Evolutionary conservation across 2,113 vertebrate species (phyloP).

Genomic region (Oreotrochilus melanogaster): DNA sequence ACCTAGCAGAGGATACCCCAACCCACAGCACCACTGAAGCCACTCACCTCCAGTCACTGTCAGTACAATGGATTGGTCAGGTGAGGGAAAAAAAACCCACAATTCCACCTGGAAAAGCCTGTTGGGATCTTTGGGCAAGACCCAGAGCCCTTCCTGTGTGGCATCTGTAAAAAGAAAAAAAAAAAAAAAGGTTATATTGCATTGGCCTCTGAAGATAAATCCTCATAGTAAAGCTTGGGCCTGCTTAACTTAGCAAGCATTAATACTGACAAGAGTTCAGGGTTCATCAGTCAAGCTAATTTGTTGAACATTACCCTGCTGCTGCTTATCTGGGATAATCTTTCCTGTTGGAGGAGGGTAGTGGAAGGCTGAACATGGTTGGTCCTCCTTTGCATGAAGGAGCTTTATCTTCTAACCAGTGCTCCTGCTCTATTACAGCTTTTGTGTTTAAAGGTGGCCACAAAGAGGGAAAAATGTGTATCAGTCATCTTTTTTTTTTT

Average conservation of each 20-base stretch:
- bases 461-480: not conserved
- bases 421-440: not conserved
- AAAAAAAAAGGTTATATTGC: constrained; percentile 22
- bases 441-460: not conserved
- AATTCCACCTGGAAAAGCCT: not conserved
- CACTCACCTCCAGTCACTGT: not conserved
- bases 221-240: constrained; percentile 1
- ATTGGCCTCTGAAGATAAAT: constrained; percentile 35
- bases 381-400: not conserved
- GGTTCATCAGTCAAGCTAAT: constrained; percentile 60
- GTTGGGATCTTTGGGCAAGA: not conserved
- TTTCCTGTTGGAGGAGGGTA: constrained; percentile 26
- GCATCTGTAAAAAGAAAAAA: not conserved
- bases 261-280: constrained; percentile 53
- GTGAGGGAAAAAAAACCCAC: not conserved
- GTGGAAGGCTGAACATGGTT: not conserved
- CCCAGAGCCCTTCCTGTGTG: not conserved
- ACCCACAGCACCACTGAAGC: not conserved
- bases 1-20: not conserved
- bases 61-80: not conserved
- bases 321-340: constrained; percentile 59
- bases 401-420: not conserved
- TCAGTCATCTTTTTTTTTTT: not conserved
- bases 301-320: constrained; percentile 54
- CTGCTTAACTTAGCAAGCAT: constrained; percentile 55